Percentiles rank a stretch among this genome's conserved stretches.
phyloP scores from a whole-genome alignment of 2,888 invertebrate genomes.

The Galeopsomyia nigrocyanea region DNA sequence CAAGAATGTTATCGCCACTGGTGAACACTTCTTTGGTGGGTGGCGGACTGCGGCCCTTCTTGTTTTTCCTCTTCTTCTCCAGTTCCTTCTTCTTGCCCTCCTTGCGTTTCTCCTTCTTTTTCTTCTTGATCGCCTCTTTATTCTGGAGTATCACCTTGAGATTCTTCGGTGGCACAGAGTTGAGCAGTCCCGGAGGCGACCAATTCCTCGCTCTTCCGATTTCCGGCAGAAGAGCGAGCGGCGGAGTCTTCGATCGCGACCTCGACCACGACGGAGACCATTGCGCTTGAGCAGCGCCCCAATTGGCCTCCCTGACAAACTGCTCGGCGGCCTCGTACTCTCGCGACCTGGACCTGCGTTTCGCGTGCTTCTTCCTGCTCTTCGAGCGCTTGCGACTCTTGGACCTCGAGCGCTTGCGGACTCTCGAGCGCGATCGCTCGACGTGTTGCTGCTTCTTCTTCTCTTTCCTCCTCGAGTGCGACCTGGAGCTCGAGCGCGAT shows the following conservation, averaged over 20 bases:
- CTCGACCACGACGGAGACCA: conserved; percentile 74
- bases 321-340: conserved; percentile 56
- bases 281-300: conserved; percentile 56
- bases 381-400: conserved; percentile 59
- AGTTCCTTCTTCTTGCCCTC: conserved; percentile 61
- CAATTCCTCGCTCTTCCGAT: conserved; percentile 63
- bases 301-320: conserved; percentile 56
- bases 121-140: conserved; percentile 70
- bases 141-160: conserved; percentile 75
- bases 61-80: conserved; percentile 67
- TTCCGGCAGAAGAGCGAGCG: conserved; percentile 50
- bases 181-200: conserved; percentile 74
- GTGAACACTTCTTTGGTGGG: conserved; percentile 93
- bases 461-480: conserved; percentile 56
- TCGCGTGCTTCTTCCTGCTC: conserved; percentile 65
- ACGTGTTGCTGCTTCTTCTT: conserved; percentile 58
- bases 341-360: conserved; percentile 59
- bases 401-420: conserved; percentile 55
- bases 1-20: conserved; percentile 92
- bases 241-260: conserved; percentile 72
- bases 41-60: conserved; percentile 71
- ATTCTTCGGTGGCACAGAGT: conserved; percentile 70
- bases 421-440: conserved; percentile 53
- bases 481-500: conserved; percentile 52
- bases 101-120: conserved; percentile 68